Percentiles rank a stretch among this genome's conserved stretches.
phyloP scores from a whole-genome alignment of 2,888 invertebrate genomes.

The Dasypolia templi region DNA sequence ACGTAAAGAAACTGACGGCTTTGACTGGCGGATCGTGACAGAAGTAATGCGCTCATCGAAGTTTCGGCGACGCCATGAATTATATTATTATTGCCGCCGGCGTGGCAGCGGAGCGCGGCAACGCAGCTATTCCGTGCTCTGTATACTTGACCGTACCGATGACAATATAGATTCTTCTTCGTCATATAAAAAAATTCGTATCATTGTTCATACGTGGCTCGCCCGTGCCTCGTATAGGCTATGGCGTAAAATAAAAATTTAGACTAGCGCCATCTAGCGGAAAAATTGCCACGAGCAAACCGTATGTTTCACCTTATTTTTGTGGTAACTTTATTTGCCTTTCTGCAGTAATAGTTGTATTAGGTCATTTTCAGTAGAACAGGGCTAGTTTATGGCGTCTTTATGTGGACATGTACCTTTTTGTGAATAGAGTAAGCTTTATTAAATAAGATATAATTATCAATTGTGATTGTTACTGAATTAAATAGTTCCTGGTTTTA shows the following conservation, averaged over 20 bases:
- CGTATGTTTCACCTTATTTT: too few relatives aligned
- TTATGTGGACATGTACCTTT: slow-evolving; percentile 19
- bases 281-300: too few relatives aligned
- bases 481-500: slow-evolving; percentile 59
- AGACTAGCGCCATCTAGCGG: too few relatives aligned
- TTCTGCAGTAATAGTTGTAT: not conserved
- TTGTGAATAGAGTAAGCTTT: slow-evolving; percentile 25
- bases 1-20: not conserved
- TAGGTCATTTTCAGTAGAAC: not conserved
- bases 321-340: too few relatives aligned
- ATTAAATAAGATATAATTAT: slow-evolving; percentile 24
- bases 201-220: not conserved
- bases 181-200: not conserved
- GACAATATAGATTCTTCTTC: not conserved
- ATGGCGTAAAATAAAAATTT: too few relatives aligned
- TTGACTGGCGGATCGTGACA: not conserved
- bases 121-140: not conserved
- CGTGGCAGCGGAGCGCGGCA: too few relatives aligned
- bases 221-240: not conserved
- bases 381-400: not conserved
- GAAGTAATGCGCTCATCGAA: not conserved
- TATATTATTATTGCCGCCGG: not conserved
- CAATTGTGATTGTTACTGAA: slow-evolving; percentile 50
- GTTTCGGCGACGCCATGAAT: not conserved
- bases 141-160: not conserved